Evolutionary conservation across 2,113 vertebrate genomes (phyloP).

Genomic region (Zingel zingel): DNA sequence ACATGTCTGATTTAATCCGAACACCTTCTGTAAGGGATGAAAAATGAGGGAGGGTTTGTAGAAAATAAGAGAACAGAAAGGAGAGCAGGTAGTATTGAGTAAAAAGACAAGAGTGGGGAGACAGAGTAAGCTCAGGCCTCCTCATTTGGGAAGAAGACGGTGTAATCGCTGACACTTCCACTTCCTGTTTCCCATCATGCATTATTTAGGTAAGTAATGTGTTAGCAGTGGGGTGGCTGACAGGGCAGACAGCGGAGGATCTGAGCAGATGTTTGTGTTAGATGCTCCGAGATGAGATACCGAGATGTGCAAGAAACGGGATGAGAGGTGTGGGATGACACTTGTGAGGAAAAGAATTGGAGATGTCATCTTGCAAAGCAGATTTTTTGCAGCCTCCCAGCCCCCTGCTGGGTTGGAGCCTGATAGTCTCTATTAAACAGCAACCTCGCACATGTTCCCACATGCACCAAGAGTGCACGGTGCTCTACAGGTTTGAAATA

Average conservation of each 20-base stretch:
- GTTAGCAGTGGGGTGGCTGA: slow-evolving; percentile 46
- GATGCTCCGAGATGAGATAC: slow-evolving; percentile 41
- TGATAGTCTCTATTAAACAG: slow-evolving; percentile 30
- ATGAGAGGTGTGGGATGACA: slow-evolving; percentile 41
- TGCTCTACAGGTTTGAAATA: background rate
- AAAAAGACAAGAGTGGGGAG: background rate
- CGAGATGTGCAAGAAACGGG: slow-evolving; percentile 39
- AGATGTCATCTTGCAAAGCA: slow-evolving; percentile 34
- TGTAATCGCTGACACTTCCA: slow-evolving; percentile 32
- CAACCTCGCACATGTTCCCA: background rate
- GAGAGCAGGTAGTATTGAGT: background rate
- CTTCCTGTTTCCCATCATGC: slow-evolving; percentile 68
- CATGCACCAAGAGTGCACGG: background rate
- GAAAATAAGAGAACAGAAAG: background rate
- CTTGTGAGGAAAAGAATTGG: slow-evolving; percentile 49
- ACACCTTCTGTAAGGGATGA: background rate
- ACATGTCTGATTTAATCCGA: slow-evolving; percentile 24
- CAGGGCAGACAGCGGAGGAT: slow-evolving; percentile 46
- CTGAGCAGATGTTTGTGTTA: slow-evolving; percentile 58
- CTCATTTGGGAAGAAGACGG: slow-evolving; percentile 39
- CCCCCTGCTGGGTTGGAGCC: slow-evolving; percentile 25
- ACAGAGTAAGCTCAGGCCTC: slow-evolving; percentile 24
- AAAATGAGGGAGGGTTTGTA: background rate
- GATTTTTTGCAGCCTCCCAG: slow-evolving; percentile 9
- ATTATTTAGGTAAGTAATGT: slow-evolving; percentile 69